Percentiles rank a stretch among this genome's conserved stretches.
Conservation (phyloP, 2,888 invertebrate genomes). For the Macrophya alboannulata region DNA sequence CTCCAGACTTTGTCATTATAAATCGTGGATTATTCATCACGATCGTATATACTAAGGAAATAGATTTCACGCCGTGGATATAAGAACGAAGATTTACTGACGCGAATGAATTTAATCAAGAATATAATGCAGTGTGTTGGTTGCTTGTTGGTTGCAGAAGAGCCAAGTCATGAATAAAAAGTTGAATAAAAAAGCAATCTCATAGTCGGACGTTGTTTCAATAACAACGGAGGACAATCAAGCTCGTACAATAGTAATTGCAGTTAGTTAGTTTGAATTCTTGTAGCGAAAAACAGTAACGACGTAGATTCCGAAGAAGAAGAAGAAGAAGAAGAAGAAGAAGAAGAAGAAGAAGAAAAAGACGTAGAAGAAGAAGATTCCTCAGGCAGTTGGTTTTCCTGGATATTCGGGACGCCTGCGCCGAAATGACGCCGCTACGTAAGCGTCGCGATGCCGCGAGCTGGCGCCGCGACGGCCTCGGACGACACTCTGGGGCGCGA, state of each 20-base stretch:
- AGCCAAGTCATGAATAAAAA: background rate
- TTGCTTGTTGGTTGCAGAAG: background rate
- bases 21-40: background rate
- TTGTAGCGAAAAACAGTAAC: slow-evolving; percentile 37
- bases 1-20: background rate
- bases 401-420: slow-evolving; percentile 41
- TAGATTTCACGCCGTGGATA: background rate
- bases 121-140: background rate
- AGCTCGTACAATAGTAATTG: background rate
- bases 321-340: too few relatives aligned
- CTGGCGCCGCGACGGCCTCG: slow-evolving; percentile 56
- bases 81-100: background rate
- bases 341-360: too few relatives aligned
- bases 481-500: slow-evolving; percentile 67
- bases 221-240: background rate
- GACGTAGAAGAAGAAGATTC: background rate
- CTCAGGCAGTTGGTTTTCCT: background rate
- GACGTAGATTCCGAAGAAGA: background rate
- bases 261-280: background rate
- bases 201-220: background rate
- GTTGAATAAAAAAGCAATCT: background rate
- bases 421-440: slow-evolving; percentile 9
- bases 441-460: slow-evolving; percentile 38
- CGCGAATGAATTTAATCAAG: background rate
- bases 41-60: background rate